A percentile compares a stretch with the other conserved stretches of the same genome.
These are phyloP conservation scores for Horisme vitalbata DNA, from an alignment of 2,888 invertebrate genomes.

Conservation along the genomic window DNA sequence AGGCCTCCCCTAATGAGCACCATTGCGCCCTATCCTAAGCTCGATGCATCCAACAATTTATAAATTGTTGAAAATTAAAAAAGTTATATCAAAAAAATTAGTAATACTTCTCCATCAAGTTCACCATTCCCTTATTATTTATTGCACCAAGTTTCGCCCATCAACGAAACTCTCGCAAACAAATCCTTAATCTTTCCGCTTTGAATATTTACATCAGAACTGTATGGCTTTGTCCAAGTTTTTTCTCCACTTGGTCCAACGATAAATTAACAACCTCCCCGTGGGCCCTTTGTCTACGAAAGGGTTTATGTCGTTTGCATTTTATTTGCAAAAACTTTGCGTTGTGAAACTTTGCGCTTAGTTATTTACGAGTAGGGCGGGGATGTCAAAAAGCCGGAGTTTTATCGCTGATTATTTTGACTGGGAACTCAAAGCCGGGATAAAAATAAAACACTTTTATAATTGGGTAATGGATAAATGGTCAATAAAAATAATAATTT, in stretches of 20 bases:
- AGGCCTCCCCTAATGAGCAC: too few species aligned
- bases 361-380: constrained; percentile 37
- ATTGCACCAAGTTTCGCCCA: constrained; percentile 9
- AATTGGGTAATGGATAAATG: too few species aligned
- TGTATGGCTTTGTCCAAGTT: constrained; percentile 38
- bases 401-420: too few species aligned
- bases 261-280: constrained; percentile 55
- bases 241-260: constrained; percentile 45
- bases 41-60: too few species aligned
- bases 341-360: constrained; percentile 33
- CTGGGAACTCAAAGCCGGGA: too few species aligned
- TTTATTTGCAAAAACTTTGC: constrained; percentile 44
- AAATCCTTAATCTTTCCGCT: constrained; percentile 27
- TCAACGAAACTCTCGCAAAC: constrained; percentile 18
- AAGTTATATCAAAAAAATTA: too few species aligned
- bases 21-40: too few species aligned
- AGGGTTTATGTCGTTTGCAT: constrained; percentile 46
- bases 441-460: too few species aligned
- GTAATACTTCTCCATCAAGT: too few species aligned
- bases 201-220: constrained; percentile 37
- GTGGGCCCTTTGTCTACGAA: constrained; percentile 42
- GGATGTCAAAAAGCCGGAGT: too few species aligned
- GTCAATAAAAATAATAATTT: too few species aligned
- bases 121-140: neutral
- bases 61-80: too few species aligned